A percentile compares a stretch with the other conserved stretches of the same genome.
Conservation (phyloP, 2,797 vertebrate species). For the Enteromius argenteus region DNA sequence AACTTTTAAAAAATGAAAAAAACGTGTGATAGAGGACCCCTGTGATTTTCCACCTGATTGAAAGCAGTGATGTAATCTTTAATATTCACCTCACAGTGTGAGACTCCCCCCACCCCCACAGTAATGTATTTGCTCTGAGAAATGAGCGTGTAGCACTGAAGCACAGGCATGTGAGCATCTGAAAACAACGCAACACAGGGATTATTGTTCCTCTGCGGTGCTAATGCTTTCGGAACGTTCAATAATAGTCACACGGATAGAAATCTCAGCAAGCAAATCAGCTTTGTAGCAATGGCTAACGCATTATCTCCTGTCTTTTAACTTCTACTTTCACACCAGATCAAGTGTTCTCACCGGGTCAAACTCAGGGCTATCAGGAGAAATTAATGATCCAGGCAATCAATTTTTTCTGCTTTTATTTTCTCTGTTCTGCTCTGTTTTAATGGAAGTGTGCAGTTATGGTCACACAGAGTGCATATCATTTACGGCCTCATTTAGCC, state of each 20-base stretch:
- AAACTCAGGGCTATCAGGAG: slow-evolving; percentile 52
- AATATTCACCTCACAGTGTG: slow-evolving; percentile 45
- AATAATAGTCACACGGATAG: slow-evolving; percentile 18
- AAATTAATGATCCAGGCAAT: slow-evolving; percentile 72
- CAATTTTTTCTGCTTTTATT: slow-evolving; percentile 69
- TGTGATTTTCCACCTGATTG: slow-evolving; percentile 41
- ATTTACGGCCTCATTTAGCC: slow-evolving; percentile 54
- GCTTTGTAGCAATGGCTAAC: background rate
- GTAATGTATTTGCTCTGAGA: slow-evolving; percentile 39
- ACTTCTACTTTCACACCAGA: slow-evolving; percentile 35
- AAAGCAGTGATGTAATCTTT: slow-evolving; percentile 36
- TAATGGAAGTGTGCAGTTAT: slow-evolving; percentile 61
- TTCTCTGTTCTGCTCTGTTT: slow-evolving; percentile 62
- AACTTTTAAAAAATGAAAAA: slow-evolving; percentile 39
- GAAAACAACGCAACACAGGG: slow-evolving; percentile 24
- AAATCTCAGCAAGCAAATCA: slow-evolving; percentile 15
- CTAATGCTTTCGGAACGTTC: slow-evolving; percentile 20
- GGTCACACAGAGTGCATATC: slow-evolving; percentile 47
- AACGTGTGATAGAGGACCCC: slow-evolving; percentile 20
- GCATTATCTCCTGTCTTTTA: slow-evolving; percentile 20
- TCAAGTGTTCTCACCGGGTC: slow-evolving; percentile 25
- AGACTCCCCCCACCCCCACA: background rate
- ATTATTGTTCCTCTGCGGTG: slow-evolving; percentile 34
- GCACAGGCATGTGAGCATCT: background rate
- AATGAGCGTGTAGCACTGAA: slow-evolving; percentile 3